phyloP scores from a whole-genome alignment of 2,797 vertebrate genomes.

The Telmatherina bonti region DNA sequence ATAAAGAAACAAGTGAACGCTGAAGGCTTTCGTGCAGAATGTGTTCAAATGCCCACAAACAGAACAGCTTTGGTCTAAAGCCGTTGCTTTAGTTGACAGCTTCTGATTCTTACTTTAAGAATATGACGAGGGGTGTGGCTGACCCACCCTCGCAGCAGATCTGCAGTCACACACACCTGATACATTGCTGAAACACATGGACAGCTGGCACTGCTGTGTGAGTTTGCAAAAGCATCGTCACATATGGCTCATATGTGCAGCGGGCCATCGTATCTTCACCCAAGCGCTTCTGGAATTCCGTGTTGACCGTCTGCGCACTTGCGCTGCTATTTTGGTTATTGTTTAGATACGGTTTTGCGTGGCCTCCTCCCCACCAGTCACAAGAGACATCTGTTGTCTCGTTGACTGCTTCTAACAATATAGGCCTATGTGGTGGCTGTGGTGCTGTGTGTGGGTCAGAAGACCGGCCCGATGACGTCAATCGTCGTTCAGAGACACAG shows the following conservation, averaged over 20 bases:
- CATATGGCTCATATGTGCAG: not conserved
- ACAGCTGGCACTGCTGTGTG: constrained; percentile 48
- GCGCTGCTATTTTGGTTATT: constrained; percentile 7
- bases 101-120: constrained; percentile 33
- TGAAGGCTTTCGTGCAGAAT: not conserved
- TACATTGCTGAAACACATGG: constrained; percentile 63
- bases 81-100: not conserved
- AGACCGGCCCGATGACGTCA: constrained; percentile 27
- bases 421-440: constrained; percentile 22
- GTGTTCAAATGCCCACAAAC: not conserved
- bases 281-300: not conserved
- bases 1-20: no score
- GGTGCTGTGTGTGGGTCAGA: constrained; percentile 23
- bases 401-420: constrained; percentile 27
- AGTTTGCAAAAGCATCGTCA: constrained; percentile 44
- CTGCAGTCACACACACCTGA: constrained; percentile 57
- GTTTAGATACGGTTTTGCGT: constrained; percentile 18
- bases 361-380: constrained; percentile 14
- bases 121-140: constrained; percentile 41
- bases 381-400: constrained; percentile 33
- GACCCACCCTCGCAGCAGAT: constrained; percentile 29
- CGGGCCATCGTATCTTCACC: constrained; percentile 5
- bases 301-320: not conserved
- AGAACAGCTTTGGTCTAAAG: not conserved
- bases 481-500: constrained; percentile 20